Conservation (phyloP, 1,140 invertebrate species). For the Magallana angulata region DNA sequence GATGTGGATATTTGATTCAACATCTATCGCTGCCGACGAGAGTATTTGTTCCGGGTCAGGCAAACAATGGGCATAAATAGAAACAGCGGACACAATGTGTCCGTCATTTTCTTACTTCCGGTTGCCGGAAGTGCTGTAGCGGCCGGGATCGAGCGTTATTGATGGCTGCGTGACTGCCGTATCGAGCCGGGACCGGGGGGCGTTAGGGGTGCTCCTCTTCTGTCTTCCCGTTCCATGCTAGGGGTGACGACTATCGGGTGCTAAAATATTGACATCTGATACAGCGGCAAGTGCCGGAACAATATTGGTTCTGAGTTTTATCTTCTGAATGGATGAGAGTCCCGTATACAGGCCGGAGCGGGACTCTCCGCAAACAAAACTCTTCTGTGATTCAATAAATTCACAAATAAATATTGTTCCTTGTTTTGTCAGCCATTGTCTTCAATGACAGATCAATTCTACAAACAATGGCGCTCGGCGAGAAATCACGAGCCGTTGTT, state of each 20-base stretch:
- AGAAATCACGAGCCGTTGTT: constrained; percentile 4
- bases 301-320: constrained; percentile 17
- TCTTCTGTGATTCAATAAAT: constrained; percentile 36
- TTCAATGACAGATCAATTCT: background rate
- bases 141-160: constrained; percentile 18
- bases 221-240: background rate
- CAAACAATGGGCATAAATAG: constrained; percentile 31
- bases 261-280: constrained; percentile 36
- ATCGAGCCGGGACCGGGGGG: background rate
- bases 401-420: constrained; percentile 23
- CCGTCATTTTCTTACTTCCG: constrained; percentile 27
- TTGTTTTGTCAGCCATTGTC: constrained; percentile 27
- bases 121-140: constrained; percentile 28
- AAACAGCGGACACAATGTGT: constrained; percentile 25
- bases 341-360: background rate
- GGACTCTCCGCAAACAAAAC: constrained; percentile 25
- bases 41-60: constrained; percentile 24
- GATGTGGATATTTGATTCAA: background rate
- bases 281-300: background rate
- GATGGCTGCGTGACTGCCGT: background rate
- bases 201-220: background rate
- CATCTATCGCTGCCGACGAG: background rate
- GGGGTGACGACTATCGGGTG: constrained; percentile 4
- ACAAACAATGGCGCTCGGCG: background rate
- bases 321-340: constrained; percentile 7